Conservation (phyloP, 2,888 invertebrate species). For the Meloe dianella region DNA sequence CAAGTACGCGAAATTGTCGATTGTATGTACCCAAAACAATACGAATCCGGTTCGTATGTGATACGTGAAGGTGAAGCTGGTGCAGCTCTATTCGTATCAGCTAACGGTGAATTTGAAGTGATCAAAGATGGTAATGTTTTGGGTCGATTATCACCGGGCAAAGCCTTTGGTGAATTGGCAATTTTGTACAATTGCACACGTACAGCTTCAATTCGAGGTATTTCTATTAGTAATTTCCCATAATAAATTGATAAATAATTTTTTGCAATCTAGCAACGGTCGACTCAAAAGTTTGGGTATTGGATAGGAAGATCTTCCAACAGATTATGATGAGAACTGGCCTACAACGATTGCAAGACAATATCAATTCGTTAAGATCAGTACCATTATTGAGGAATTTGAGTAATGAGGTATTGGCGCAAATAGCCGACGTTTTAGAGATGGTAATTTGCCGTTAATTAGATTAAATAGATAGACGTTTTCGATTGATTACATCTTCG, state of each 20-base stretch:
- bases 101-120: constrained; percentile 74
- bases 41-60: constrained; percentile 63
- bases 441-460: too few relatives aligned
- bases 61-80: constrained; percentile 69
- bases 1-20: constrained; percentile 72
- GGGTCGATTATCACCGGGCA: constrained; percentile 70
- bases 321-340: constrained; percentile 76
- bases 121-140: constrained; percentile 68
- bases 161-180: constrained; percentile 75
- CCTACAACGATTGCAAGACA: constrained; percentile 69
- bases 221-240: neutral
- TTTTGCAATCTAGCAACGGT: constrained; percentile 62
- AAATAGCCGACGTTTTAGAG: constrained; percentile 74
- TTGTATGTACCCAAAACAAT: constrained; percentile 68
- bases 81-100: constrained; percentile 67
- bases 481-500: constrained; percentile 35
- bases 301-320: constrained; percentile 73
- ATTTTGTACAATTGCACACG: constrained; percentile 76
- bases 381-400: constrained; percentile 68
- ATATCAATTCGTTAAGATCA: constrained; percentile 70
- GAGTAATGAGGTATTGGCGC: constrained; percentile 65
- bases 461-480: too few relatives aligned
- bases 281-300: constrained; percentile 71
- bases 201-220: constrained; percentile 70
- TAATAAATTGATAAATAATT: neutral